Evolutionary conservation across 2,113 vertebrate genomes (phyloP).

Genomic region (Jacana jacana): DNA sequence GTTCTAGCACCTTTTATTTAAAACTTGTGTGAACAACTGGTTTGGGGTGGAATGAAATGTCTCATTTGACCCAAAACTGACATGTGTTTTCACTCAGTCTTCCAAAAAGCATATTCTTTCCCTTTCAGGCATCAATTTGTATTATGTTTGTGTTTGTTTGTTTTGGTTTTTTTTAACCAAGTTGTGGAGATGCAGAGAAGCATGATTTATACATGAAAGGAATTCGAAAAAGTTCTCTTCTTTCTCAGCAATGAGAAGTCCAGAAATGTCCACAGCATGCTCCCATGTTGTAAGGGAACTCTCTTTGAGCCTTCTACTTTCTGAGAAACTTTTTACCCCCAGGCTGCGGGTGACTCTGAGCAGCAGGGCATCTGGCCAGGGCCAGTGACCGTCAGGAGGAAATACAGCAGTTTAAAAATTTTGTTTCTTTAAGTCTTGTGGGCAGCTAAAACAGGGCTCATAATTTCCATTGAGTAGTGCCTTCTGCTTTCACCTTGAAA

Average conservation of each 20-base stretch:
- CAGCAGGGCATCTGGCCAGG: not conserved
- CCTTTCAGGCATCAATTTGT: slow-evolving; percentile 5
- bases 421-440: not conserved
- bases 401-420: not conserved
- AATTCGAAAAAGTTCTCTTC: not conserved
- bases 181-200: not conserved
- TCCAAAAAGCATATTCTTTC: not conserved
- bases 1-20: slow-evolving; percentile 31
- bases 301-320: not conserved
- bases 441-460: not conserved
- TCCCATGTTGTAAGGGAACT: not conserved
- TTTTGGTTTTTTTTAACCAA: not conserved
- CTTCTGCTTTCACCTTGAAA: not conserved
- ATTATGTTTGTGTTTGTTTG: slow-evolving; percentile 19
- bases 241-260: not conserved
- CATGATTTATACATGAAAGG: not conserved
- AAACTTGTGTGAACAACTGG: not conserved
- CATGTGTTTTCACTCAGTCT: slow-evolving; percentile 29
- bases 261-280: not conserved
- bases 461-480: not conserved
- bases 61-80: not conserved
- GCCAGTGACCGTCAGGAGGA: not conserved
- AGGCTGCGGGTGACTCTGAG: not conserved
- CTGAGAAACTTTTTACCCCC: not conserved
- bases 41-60: slow-evolving; percentile 1